Conservation (phyloP, 2,888 invertebrate species). For the Drosophila sordidula region DNA sequence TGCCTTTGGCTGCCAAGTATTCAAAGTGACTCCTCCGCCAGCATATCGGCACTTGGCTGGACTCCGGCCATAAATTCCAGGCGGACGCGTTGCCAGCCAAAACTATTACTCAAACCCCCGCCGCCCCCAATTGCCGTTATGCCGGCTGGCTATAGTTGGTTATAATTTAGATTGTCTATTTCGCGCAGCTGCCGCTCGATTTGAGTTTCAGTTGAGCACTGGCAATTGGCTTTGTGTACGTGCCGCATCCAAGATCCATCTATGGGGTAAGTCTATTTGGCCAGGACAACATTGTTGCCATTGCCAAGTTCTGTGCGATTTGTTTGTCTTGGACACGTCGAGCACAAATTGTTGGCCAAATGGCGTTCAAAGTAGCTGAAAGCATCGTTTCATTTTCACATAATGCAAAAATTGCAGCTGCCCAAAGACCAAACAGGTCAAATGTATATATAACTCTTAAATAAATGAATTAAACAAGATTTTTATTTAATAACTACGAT, state of each 20-base stretch:
- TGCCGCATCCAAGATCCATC: slow-evolving; percentile 48
- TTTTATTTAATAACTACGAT: too few relatives aligned
- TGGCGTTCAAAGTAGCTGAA: slow-evolving; percentile 43
- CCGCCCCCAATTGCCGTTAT: slow-evolving; percentile 28
- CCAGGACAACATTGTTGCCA: slow-evolving; percentile 30
- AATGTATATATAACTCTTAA: slow-evolving; percentile 5
- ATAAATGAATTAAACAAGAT: too few relatives aligned
- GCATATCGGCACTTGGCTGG: slow-evolving; percentile 69
- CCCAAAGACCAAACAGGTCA: slow-evolving; percentile 15
- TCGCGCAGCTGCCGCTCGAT: slow-evolving; percentile 78
- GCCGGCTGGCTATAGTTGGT: slow-evolving; percentile 38
- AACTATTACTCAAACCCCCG: slow-evolving; percentile 77
- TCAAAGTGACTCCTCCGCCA: slow-evolving; percentile 57
- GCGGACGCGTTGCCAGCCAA: slow-evolving; percentile 68
- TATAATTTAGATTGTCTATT: slow-evolving; percentile 81
- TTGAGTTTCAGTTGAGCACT: slow-evolving; percentile 55
- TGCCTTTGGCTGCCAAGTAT: slow-evolving; percentile 60
- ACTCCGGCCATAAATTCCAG: slow-evolving; percentile 66
- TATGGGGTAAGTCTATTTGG: slow-evolving; percentile 50
- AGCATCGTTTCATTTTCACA: slow-evolving; percentile 27
- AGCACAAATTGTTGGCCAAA: slow-evolving; percentile 42
- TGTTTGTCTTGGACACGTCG: slow-evolving; percentile 49
- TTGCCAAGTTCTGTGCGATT: slow-evolving; percentile 62
- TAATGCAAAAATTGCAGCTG: slow-evolving; percentile 27
- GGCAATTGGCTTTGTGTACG: slow-evolving; percentile 54